Evolutionary conservation across 1,140 invertebrate genomes (phyloP), one percentile per base, ranked within the genome.

Genomic region (Octopus sinensis): DNA sequence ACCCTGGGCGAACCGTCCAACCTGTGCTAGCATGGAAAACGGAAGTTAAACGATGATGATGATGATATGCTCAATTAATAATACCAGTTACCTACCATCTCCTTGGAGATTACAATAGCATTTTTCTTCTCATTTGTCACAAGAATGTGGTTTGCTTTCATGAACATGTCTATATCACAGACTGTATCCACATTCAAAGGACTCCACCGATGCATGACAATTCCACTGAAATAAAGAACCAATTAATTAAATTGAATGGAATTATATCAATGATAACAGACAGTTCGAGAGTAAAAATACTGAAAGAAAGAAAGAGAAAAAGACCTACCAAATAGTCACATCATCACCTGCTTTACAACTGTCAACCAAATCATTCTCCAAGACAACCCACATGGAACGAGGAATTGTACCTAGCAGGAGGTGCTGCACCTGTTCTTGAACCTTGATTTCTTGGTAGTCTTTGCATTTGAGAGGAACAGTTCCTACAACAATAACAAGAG

Each of bases 381-480:
- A 89, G 54, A 95, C 93, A 3, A 96, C 93, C 93, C 93, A 94
- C 91, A 96, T 93, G 10, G 94, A 93, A n/a, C 93, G 92, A 2
- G 95, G 95, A 85, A 96, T 94, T 30, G 93, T 93, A 13, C 95
- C 95, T 82, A 95, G 91, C 77, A 92, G 92, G 56, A 95, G 88
- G 86, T 94, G 93, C 82, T 94, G 93, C 12, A 95, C 92, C 91
- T 95, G 94, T 87, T 96, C 95, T 93, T 95, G 90, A n/a, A 92
- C 92, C 92, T 96, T 96, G 30, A 97, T 93, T 93, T 97, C 96
- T 91, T 97, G 96, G 91, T 96, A 97, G 92, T 97, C 96, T 84
- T 94, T 94, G 88, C 93, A 96, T 87, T 94, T 93, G 80, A 93
- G 91, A 84, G 93, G 92, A 53, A 84, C 84, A 56, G 84, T 80